phyloP scores from a whole-genome alignment of 1,140 invertebrate species.

The Palaemon carinicauda region DNA sequence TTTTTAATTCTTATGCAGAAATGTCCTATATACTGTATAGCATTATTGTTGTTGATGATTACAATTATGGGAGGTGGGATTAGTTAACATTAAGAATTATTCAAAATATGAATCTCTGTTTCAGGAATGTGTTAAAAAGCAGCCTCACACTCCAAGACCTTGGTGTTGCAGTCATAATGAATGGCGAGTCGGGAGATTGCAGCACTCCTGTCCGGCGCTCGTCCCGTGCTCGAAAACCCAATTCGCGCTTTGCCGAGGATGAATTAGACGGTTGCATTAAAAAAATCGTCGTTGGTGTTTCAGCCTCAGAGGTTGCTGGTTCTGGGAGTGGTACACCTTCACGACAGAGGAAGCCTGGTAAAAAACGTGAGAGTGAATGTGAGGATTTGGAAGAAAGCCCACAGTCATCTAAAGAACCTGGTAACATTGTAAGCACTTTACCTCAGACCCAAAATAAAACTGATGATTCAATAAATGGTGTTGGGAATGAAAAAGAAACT shows the following conservation, averaged over 20 bases:
- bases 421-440: too few relatives aligned
- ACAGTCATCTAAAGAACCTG: too few relatives aligned
- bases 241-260: constrained; percentile 54
- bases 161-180: constrained; percentile 13
- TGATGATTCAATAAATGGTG: too few relatives aligned
- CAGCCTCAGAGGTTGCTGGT: constrained; percentile 26
- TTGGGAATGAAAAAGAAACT: too few relatives aligned
- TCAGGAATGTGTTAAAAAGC: neutral
- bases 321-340: neutral
- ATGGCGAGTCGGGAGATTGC: constrained; percentile 23
- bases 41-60: too few relatives aligned
- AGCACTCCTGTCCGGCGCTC: constrained; percentile 45
- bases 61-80: too few relatives aligned
- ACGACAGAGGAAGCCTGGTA: constrained; percentile 7
- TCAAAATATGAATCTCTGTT: neutral
- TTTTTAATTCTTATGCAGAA: too few relatives aligned
- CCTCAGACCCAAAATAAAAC: too few relatives aligned
- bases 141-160: neutral
- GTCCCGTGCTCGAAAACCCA: constrained; percentile 49
- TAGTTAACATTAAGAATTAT: too few relatives aligned
- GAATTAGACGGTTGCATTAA: constrained; percentile 50
- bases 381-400: neutral
- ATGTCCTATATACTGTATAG: too few relatives aligned
- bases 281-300: constrained; percentile 49
- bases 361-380: constrained; percentile 31